Evolutionary conservation across 2,888 invertebrate species (phyloP), one percentile per base, ranked within the genome.

Genomic region (Herminia tarsipennalis): DNA sequence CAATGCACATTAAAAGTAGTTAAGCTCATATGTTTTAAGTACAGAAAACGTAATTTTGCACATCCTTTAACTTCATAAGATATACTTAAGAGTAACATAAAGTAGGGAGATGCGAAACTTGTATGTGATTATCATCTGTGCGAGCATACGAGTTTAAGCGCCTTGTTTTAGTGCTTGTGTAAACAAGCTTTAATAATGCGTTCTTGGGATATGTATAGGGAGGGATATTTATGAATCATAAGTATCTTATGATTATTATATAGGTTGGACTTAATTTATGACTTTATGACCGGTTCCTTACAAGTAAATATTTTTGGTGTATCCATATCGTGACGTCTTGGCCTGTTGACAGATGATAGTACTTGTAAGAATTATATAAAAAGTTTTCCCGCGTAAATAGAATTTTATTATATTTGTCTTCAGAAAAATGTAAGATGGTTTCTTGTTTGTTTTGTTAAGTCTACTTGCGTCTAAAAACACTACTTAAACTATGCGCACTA

Each of bases 51-150:
- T 47, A 52, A 52, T 62, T 60, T 56, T 13, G 39, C 42, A 39
- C 42, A 52, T 56, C 56, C 43, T 60, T 49, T 6, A 41, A 34
- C n/a, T 47, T 33, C 18, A 37, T 38, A 62, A 43, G 43, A 49
- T 33, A 56, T 48, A 49, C 41, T 49, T 60, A 56, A 40, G 66
- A 46, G 38, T 48, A 61, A 65, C 43, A 32, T 47, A 50, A 48
- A 43, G 43, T 46, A 54, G 50, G 35, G 46, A 49, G 54, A 57
- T 61, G 50, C 57, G 35, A 63, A 61, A 57, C 62, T 63, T 21
- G 66, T 66, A 57, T 61, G 45, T 54, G 57, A 61, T 63, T 61
- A 66, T 54, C 54, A 61, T 66, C 53, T 47, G 28, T 36, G 34
- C 38, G 33, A 46, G 36, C 40, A 44, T 56, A 56, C 56, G 38